These are phyloP conservation scores for Momotus momota DNA, from an alignment of 2,797 vertebrate genomes.

Conservation along the genomic window DNA sequence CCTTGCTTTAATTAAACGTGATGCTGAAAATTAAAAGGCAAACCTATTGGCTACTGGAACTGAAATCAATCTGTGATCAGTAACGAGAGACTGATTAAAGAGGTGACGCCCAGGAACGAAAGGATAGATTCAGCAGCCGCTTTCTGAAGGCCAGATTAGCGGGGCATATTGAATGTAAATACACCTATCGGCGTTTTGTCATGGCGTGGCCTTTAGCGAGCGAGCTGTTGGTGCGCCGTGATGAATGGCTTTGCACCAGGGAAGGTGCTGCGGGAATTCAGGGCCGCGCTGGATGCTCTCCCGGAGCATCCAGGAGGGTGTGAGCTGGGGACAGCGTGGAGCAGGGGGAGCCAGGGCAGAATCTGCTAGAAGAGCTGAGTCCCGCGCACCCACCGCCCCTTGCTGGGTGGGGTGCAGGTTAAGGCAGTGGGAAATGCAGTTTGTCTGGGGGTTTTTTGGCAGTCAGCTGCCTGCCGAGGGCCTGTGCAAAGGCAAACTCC, in stretches of 20 bases:
- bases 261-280: not conserved
- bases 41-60: conserved; percentile 39
- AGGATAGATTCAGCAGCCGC: conserved; percentile 26
- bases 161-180: conserved; percentile 26
- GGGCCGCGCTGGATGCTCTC: not conserved
- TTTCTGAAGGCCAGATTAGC: conserved; percentile 13
- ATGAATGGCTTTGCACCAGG: conserved; percentile 60
- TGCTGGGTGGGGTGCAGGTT: not conserved
- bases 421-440: rapidly evolving
- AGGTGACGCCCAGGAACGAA: not conserved
- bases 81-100: conserved; percentile 44
- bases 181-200: conserved; percentile 65
- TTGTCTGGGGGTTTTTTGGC: rapidly evolving
- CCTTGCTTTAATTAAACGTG: conserved; percentile 78
- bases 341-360: no score
- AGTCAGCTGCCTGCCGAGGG: rapidly evolving
- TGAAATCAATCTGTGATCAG: conserved; percentile 41
- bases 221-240: not conserved
- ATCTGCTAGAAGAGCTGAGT: not conserved
- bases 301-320: not conserved
- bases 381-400: rapidly evolving
- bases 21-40: conserved; percentile 73
- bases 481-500: not conserved
- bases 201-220: conserved; percentile 65
- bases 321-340: not conserved